Evolutionary conservation across 2,113 vertebrate genomes (phyloP).

Genomic region (Lonchura striata): DNA sequence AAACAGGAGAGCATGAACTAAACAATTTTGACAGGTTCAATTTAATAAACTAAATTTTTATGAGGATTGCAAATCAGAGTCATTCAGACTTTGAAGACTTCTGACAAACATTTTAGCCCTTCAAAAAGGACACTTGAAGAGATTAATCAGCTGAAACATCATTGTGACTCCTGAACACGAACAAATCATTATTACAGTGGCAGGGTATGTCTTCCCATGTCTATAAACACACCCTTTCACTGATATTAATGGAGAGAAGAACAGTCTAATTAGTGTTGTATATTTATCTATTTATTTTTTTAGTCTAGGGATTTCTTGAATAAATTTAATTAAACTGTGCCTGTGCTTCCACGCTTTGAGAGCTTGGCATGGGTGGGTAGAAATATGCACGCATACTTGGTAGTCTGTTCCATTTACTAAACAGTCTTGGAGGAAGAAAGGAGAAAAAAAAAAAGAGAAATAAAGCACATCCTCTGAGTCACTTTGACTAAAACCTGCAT

Average conservation of each 20-base stretch:
- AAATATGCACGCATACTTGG: neutral
- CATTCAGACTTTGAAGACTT: neutral
- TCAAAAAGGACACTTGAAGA: neutral
- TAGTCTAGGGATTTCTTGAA: neutral
- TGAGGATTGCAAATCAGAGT: neutral
- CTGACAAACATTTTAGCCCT: neutral
- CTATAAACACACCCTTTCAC: neutral
- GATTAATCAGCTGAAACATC: neutral
- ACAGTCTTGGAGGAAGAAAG: neutral
- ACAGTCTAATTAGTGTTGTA: neutral
- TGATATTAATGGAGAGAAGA: neutral
- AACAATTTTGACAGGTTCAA: neutral
- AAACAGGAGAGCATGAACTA: neutral
- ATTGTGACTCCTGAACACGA: neutral
- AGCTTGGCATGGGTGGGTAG: neutral
- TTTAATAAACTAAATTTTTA: neutral
- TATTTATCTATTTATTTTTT: neutral
- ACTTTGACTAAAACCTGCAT: neutral
- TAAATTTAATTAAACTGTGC: slow-evolving; percentile 4
- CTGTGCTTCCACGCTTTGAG: neutral
- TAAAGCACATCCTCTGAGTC: neutral
- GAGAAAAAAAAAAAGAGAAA: rapidly evolving
- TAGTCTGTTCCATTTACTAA: neutral
- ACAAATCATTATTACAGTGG: neutral
- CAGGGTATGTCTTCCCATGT: neutral